Evolutionary conservation across 1,140 invertebrate species (phyloP).

Genomic region (Zaprionus africanus): DNA sequence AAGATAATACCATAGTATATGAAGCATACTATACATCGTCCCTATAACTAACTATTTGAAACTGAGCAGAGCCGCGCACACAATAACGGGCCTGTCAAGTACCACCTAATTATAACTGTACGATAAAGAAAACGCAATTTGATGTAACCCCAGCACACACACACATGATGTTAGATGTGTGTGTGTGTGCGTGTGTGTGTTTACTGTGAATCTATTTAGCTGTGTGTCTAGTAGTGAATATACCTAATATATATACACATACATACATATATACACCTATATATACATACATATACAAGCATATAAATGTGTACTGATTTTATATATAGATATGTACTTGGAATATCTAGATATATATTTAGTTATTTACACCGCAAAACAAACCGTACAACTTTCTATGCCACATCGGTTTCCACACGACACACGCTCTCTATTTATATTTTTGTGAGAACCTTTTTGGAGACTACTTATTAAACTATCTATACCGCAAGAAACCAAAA

Average conservation of each 20-base stretch:
- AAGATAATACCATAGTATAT: constrained; percentile 18
- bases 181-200: constrained; percentile 5
- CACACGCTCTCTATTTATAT: constrained; percentile 70
- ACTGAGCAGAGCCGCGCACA: constrained; percentile 32
- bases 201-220: constrained; percentile 32
- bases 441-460: constrained; percentile 74
- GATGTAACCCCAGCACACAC: constrained; percentile 35
- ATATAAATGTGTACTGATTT: constrained; percentile 77
- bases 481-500: constrained; percentile 23
- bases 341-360: constrained; percentile 52
- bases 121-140: constrained; percentile 24
- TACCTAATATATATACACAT: constrained; percentile 37
- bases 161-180: constrained; percentile 11
- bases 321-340: constrained; percentile 65
- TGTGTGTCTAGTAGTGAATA: constrained; percentile 57
- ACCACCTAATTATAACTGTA: constrained; percentile 50
- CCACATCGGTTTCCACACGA: constrained; percentile 60
- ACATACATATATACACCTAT: constrained; percentile 34
- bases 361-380: constrained; percentile 56
- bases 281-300: constrained; percentile 64
- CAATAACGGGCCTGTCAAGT: constrained; percentile 14
- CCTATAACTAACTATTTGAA: constrained; percentile 40
- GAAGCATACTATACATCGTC: constrained; percentile 30
- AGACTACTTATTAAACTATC: constrained; percentile 39
- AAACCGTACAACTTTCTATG: constrained; percentile 44